phyloP scores from a whole-genome alignment of 2,888 invertebrate species.

The Tillus elongatus region DNA sequence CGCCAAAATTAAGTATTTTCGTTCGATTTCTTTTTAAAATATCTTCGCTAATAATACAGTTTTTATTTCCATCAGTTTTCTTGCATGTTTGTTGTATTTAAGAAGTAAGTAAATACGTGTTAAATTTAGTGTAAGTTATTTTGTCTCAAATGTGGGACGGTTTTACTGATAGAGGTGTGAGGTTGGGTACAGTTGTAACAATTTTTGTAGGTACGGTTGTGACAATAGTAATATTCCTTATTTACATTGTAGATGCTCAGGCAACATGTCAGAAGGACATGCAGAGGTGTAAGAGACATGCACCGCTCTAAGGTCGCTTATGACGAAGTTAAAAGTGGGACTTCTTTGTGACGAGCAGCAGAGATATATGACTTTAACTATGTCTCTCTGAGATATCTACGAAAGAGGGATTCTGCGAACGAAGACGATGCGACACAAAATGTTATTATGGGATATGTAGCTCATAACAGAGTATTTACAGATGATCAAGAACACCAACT shows the following conservation, averaged over 20 bases:
- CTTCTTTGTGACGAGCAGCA: conserved; percentile 15
- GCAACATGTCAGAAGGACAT: background rate
- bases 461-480: conserved; percentile 15
- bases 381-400: conserved; percentile 17
- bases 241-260: conserved; percentile 6
- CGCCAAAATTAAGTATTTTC: too few species aligned
- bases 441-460: conserved; percentile 16
- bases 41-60: too few species aligned
- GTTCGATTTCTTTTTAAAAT: too few species aligned
- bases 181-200: too few species aligned
- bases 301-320: conserved; percentile 14
- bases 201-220: too few species aligned
- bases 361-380: conserved; percentile 14
- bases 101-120: too few species aligned
- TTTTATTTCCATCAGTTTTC: too few species aligned
- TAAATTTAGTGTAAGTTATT: too few species aligned
- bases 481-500: conserved; percentile 10
- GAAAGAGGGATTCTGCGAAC: conserved; percentile 12
- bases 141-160: too few species aligned
- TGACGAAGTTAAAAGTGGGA: conserved; percentile 16
- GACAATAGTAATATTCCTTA: too few species aligned
- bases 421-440: conserved; percentile 7
- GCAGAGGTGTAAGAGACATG: conserved; percentile 3
- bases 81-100: too few species aligned
- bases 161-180: too few species aligned